Base-by-base conservation (phyloP, 2,888 invertebrate genomes). In the Papilio elwesi region DNA sequence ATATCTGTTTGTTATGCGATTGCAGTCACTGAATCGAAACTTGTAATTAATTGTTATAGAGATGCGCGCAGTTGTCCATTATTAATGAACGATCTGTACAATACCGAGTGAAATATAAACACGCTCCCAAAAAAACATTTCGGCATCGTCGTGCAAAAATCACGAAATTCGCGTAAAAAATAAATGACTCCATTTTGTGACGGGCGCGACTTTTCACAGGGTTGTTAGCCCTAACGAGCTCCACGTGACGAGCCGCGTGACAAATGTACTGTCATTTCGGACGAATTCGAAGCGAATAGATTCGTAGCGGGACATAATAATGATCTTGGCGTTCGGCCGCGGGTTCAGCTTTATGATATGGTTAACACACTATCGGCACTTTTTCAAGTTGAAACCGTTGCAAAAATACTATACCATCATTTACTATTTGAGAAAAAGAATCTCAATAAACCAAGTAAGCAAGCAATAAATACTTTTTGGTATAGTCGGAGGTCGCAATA, bases 221-320 rank as follows among this genome's bases (percentile, higher is more conserved):
- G 70, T 66, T 73, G 73, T 73, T 73, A 73, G 69, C 74, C 36
- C 63, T 74, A 70, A 77, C 77, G 77, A 76, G 74, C 70, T 62
- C n/a, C 71, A 76, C 75, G 75, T 77, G 76, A 75, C 75, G 74
- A 52, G 51, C 68, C 43, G 53, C 51, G 55, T 74, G 66, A 74
- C 70, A 75, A 75, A 75, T 73, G 73, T 69, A 66, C 69, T 62
- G 66, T 65, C 69, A 59, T 69, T 73, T 69, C 15, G 69, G 68
- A 59, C 65, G 68, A 71, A 67, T 68, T 64, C 55, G 68, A 68
- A 64, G 47, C 72, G 68, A 68, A 72, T 68, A 63, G 72, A 72
- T 68, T 68, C 53, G 64, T 6, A 64, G 53, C 51, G 47, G 55
- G 13, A 47, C 36, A 49, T 72, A 72, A 63, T 48, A 63, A 68